Evolutionary conservation across 1,140 invertebrate genomes (phyloP), one percentile per base, ranked within the genome.

Genomic region (Drosophila jambulina): DNA sequence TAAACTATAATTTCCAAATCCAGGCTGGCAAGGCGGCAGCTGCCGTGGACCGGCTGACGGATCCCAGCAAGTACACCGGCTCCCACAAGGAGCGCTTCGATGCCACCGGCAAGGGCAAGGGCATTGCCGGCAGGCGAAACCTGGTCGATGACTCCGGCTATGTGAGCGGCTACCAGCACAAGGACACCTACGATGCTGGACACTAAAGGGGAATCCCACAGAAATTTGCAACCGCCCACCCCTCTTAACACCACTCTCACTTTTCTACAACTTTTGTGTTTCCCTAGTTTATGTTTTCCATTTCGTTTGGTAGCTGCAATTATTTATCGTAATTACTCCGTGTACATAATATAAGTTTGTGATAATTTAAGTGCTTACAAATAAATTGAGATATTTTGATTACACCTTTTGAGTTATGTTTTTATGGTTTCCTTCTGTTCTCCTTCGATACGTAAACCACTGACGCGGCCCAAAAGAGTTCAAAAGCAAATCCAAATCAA

Each of bases 51-150:
- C 94, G 98, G 59, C 91, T 99, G 74, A 99, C 98, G 10, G 97
- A 98, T 90, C 95, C 97, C 6, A 96, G 95, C 63, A 98, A 97
- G 92, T 99, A 98, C 93, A 98, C 97, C 0, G 98, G 97, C 9
- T 97, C 97, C 1, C 97, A 98, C 92, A 98, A 97, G 90, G 96
- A 98, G 77, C 94, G 98, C 34, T 98, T 98, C 90, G 97, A 98
- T 92, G 95, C 96, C 48, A 93, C 94, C 2, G 97, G 97, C 21
- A 98, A 97, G 93, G 97, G 97, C n/a, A 96, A 97, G 88, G 97
- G 97, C 2, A 97, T 97, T 63, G 95, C 96, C 27, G 97, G 98
- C 17, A 94, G 97, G 42, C 97, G 96, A 82, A 97, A 98, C 81
- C 29, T 97, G 10, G 93, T 95, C 5, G 96, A 98, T 82, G 94